Percentiles rank a stretch among this genome's conserved stretches.
Conservation (phyloP, 2,113 vertebrate genomes). For the Lepisosteus osseus region DNA sequence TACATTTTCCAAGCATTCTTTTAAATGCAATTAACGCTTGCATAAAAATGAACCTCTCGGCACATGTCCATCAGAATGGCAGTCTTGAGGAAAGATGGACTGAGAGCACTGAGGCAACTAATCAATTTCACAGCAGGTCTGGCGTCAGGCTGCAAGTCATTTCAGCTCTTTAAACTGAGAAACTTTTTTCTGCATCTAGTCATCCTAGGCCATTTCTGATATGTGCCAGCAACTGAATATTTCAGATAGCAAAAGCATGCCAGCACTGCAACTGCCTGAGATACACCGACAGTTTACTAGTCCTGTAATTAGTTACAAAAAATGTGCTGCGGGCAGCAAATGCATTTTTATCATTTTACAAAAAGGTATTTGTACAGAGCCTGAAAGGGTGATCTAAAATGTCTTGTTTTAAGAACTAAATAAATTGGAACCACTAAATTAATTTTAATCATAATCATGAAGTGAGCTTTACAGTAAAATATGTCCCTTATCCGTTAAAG, state of each 20-base stretch:
- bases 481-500: no score
- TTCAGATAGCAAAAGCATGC: neutral
- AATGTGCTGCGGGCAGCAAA: no score
- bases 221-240: neutral
- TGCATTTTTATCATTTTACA: no score
- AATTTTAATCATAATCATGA: no score
- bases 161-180: neutral
- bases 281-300: no score
- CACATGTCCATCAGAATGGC: neutral
- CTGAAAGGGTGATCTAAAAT: no score
- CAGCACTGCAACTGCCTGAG: no score
- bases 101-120: neutral
- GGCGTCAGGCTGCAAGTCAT: neutral
- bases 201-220: neutral
- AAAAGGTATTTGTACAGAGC: no score
- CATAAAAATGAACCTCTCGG: neutral
- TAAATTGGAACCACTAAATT: no score
- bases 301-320: no score
- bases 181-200: neutral
- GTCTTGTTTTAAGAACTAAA: no score
- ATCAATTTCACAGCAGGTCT: conserved; percentile 3
- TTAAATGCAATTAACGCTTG: neutral
- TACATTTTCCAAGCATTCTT: neutral
- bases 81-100: neutral
- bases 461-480: no score